These are phyloP conservation scores for Drosophila kanekoi DNA, from an alignment of 2,888 invertebrate genomes.

Conservation along the genomic window DNA sequence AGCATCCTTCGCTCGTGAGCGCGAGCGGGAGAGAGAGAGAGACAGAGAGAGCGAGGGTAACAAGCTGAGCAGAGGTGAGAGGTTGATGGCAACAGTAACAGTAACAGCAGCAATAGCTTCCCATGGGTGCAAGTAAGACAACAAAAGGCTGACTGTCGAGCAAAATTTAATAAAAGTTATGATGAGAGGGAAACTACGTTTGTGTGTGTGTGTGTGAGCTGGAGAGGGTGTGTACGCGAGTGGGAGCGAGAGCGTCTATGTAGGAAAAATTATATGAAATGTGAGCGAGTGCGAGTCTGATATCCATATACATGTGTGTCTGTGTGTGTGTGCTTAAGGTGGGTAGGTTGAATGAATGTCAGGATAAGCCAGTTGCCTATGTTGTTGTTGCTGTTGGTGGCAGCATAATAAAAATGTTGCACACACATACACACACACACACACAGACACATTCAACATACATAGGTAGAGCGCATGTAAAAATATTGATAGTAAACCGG, in stretches of 20 bases:
- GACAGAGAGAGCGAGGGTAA: conserved; percentile 12
- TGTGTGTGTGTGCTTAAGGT: conserved; percentile 64
- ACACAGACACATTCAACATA: background rate
- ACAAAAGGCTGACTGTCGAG: conserved; percentile 42
- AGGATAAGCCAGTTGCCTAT: conserved; percentile 60
- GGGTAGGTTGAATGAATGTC: conserved; percentile 80
- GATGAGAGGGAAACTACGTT: conserved; percentile 70
- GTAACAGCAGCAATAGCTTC: conserved; percentile 53
- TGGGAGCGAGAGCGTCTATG: conserved; percentile 66
- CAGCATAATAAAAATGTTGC: conserved; percentile 75
- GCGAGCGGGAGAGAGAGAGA: conserved; percentile 16
- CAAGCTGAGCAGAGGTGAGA: conserved; percentile 41
- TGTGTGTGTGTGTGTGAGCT: conserved; percentile 31
- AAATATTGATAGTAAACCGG: conserved; percentile 69
- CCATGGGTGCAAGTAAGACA: conserved; percentile 47
- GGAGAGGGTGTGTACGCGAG: conserved; percentile 45
- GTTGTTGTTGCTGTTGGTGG: conserved; percentile 47
- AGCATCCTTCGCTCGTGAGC: conserved; percentile 46
- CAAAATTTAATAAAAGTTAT: conserved; percentile 81
- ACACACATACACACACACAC: conserved; percentile 45
- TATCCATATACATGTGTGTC: conserved; percentile 22
- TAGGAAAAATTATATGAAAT: conserved; percentile 80
- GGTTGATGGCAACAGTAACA: conserved; percentile 77
- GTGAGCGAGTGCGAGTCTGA: conserved; percentile 66
- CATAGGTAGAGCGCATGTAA: conserved; percentile 43